Evolutionary conservation across 2,888 invertebrate genomes (phyloP), one percentile per base, ranked within the genome.

Genomic region (Papilio elwesi): DNA sequence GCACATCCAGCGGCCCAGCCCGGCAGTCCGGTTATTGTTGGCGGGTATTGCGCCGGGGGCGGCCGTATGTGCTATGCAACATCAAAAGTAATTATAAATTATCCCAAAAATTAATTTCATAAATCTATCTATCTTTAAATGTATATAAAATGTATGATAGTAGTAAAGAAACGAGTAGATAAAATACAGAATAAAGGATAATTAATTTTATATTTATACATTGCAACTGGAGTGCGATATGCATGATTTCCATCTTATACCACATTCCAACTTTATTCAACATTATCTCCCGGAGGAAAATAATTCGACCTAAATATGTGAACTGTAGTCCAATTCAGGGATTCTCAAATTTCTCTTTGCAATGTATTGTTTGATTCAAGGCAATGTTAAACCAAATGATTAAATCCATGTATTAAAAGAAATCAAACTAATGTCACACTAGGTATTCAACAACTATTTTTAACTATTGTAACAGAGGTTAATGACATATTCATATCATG

Each of bases 401-500:
- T 43, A 43, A 43, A 43, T 9, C 9, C 9, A 43, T 6, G 9
- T 43, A 9, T 43, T 43, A 43, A 43, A 43, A 68, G 49, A 26
- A 52, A 71, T 77, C 71, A 76, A 84, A 82, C 82, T 86, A 87
- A 88, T 86, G 85, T 87, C 86, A 85, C 82, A 77, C 79, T 85
- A 87, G 82, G 82, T 88, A 87, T 87, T 87, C 85, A 85, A 85
- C 85, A 85, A 85, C 83, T 84, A 75, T 82, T 82, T 87, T 85
- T 87, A 90, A 90, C 85, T 82, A 85, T 82, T 86, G 86, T 90
- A 90, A 90, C 91, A 90, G 91, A 91, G 88, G 90, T 91, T 89
- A 92, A 91, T 90, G 91, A 92, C 92, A 91, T 92, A 92, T 92
- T 93, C 93, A 93, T 93, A 93, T 93, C 93, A 93, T 92, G 93